Percentiles rank a stretch among this genome's conserved stretches.
Evolutionary conservation across 2,113 vertebrate species (phyloP).

Genomic region (Lucifuga dentata): DNA sequence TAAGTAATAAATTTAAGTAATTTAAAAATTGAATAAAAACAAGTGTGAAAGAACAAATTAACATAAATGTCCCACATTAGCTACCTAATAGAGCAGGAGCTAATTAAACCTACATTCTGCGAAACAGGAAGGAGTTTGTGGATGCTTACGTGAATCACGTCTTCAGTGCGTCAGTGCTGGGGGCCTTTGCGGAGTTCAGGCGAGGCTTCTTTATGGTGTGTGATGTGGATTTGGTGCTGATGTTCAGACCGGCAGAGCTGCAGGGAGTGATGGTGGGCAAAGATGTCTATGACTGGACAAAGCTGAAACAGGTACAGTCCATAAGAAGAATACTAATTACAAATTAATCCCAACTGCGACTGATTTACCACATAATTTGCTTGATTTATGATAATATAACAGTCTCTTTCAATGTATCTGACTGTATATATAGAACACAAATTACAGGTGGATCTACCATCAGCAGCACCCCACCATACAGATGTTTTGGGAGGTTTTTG

Average conservation of each 20-base stretch:
- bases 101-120: too few relatives aligned
- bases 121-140: conserved; percentile 82
- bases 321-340: neutral
- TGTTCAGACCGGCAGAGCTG: conserved; percentile 86
- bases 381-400: neutral
- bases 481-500: conserved; percentile 88
- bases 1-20: conserved; percentile 62
- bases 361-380: neutral
- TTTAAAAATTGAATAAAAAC: too few relatives aligned
- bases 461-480: conserved; percentile 73
- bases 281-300: conserved; percentile 81
- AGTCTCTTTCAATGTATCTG: conserved; percentile 1
- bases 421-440: conserved; percentile 85
- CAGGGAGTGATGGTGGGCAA: conserved; percentile 78
- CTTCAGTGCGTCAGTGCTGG: conserved; percentile 83
- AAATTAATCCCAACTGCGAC: neutral
- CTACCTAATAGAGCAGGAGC: too few relatives aligned
- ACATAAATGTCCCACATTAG: too few relatives aligned
- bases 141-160: conserved; percentile 80
- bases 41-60: too few relatives aligned
- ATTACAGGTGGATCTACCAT: conserved; percentile 62
- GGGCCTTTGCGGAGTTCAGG: conserved; percentile 82
- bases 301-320: conserved; percentile 80
- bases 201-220: conserved; percentile 86
- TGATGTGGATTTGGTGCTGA: conserved; percentile 61